Conservation (phyloP, 37 sponge, comb jelly and placozoan genomes). For the Spongilla lacustris region DNA sequence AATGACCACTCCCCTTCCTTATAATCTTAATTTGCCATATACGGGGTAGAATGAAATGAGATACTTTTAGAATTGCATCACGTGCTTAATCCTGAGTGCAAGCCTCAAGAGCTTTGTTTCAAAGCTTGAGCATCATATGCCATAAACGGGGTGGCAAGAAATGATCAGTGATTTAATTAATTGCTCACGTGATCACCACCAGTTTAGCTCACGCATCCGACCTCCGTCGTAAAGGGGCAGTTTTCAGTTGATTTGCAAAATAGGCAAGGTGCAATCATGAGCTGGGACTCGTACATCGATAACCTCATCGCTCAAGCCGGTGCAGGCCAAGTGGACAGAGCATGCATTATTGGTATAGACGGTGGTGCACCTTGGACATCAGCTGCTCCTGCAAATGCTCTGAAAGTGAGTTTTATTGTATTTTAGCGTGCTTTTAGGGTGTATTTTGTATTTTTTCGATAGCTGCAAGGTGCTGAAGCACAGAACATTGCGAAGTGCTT, state of each 20-base stretch:
- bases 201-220: neutral
- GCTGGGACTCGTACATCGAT: constrained; percentile 88
- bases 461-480: constrained; percentile 51
- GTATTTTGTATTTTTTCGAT: neutral
- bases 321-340: constrained; percentile 57
- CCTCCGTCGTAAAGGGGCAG: neutral
- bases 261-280: constrained; percentile 34
- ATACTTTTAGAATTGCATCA: too few species aligned
- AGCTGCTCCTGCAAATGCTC: constrained; percentile 51
- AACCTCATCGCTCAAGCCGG: constrained; percentile 86
- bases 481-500: constrained; percentile 71
- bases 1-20: constrained; percentile 8
- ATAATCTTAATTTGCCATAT: neutral
- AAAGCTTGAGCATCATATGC: neutral
- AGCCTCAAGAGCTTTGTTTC: too few species aligned
- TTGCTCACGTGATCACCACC: neutral
- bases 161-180: neutral
- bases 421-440: neutral
- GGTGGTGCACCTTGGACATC: constrained; percentile 82
- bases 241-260: neutral
- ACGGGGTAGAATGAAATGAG: neutral
- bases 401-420: constrained; percentile 27
- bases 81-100: neutral
- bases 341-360: constrained; percentile 82
- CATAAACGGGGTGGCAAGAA: neutral